Evolutionary conservation across 2,888 invertebrate species (phyloP).

Genomic region (Cosmorhoe ocellata): DNA sequence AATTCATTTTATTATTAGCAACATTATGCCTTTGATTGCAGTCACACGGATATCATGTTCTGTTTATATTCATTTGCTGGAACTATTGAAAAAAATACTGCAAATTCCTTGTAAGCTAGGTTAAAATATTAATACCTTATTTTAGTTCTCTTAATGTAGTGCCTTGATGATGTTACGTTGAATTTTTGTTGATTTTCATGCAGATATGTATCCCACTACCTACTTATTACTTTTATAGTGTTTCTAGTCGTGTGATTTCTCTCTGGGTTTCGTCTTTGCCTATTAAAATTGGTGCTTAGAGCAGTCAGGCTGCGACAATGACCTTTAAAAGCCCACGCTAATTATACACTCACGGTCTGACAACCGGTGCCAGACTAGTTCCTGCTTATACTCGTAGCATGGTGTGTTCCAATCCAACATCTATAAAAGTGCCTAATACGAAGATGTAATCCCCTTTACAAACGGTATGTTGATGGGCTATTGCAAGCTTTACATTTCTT

Average conservation of each 20-base stretch:
- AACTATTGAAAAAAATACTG: too few species aligned
- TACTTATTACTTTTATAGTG: too few species aligned
- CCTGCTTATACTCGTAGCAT: slow-evolving; percentile 55
- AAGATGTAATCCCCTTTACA: slow-evolving; percentile 33
- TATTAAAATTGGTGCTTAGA: slow-evolving; percentile 59
- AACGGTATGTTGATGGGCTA: slow-evolving; percentile 20
- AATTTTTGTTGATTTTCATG: too few species aligned
- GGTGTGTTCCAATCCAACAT: slow-evolving; percentile 49
- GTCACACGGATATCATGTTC: slow-evolving; percentile 34
- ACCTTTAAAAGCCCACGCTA: slow-evolving; percentile 80
- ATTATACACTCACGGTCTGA: slow-evolving; percentile 69
- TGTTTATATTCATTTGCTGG: slow-evolving; percentile 19
- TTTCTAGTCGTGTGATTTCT: background rate
- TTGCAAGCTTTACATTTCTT: background rate
- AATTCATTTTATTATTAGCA: slow-evolving; percentile 8
- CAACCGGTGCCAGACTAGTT: slow-evolving; percentile 64
- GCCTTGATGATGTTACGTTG: too few species aligned
- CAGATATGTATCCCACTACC: too few species aligned
- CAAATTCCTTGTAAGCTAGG: too few species aligned
- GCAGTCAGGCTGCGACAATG: slow-evolving; percentile 74
- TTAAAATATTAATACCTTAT: too few species aligned
- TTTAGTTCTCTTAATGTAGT: too few species aligned
- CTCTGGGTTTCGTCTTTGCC: slow-evolving; percentile 45
- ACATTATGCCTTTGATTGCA: slow-evolving; percentile 15
- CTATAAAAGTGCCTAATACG: slow-evolving; percentile 43